Evolutionary conservation across 2,797 vertebrate species (phyloP), one percentile per base, ranked within the genome.

Genomic region (Botia kubotai): DNA sequence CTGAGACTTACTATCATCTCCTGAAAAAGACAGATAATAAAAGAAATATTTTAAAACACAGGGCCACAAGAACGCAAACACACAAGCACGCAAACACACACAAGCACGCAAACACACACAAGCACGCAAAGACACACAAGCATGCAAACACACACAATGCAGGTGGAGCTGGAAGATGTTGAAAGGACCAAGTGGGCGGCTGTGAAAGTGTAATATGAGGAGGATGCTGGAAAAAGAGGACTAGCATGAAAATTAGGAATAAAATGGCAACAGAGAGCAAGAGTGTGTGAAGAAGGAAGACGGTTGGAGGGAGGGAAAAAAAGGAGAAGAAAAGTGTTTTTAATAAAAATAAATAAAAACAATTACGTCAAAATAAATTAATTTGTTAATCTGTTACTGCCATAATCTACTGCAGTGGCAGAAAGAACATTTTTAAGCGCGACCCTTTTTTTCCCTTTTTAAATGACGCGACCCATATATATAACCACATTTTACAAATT

Each of bases 261-360:
- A 33, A 84, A 12, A 82, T 81, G 77, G 86, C 78, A 89, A 87
- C 82, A 87, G 86, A 72, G 75, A 69, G 80, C 66, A 57, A 67
- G 74, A 58, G 29, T 17, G 19, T 0, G 16, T 23, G 55, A 17
- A 68, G 4, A 58, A 72, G 50, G 39, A 62, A 65, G 36, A 7
- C 76, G 8, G 86, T 85, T 82, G 1, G 6, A 14, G 6, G 6
- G 2, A 55, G n/a, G 75, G 46, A 53, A 14, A 58, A n/a, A 46
- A n/a, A 68, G 50, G 81, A 36, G 60, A 23, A 75, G 70, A 92
- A 91, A 90, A 93, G 91, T 93, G 91, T 91, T 92, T 93, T 94
- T 91, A 90, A 89, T 93, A 88, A 93, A 93, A 92, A 92, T 92
- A 92, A 84, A 83, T 92, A 90, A 0, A 95, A 96, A 90, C 92